Evolutionary conservation across 2,113 vertebrate genomes (phyloP).

Genomic region (Setophaga coronata): DNA sequence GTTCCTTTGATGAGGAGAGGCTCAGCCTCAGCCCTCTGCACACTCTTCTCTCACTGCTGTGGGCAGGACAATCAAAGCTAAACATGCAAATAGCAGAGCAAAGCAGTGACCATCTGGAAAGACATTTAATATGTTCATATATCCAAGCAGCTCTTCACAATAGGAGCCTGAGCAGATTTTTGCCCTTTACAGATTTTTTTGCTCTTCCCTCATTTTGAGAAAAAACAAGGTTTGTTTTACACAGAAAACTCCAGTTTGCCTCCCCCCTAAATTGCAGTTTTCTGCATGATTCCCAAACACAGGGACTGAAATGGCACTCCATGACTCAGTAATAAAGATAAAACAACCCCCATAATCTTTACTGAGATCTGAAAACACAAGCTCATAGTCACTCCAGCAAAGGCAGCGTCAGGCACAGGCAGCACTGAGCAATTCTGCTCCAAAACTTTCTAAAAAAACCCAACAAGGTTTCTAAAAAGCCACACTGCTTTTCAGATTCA

Average conservation of each 20-base stretch:
- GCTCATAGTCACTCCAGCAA: neutral
- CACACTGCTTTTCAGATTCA: neutral
- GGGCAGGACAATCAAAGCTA: neutral
- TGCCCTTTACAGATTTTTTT: neutral
- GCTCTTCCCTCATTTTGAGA: neutral
- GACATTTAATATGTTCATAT: neutral
- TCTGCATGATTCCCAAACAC: neutral
- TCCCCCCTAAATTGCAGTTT: accelerated
- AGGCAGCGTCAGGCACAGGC: neutral
- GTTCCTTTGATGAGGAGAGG: neutral
- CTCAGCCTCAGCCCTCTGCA: neutral
- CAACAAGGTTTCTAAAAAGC: neutral
- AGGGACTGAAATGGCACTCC: neutral
- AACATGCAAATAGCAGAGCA: neutral
- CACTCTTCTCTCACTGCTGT: neutral
- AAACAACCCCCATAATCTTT: neutral
- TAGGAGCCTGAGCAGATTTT: neutral
- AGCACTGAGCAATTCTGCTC: neutral
- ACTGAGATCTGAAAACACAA: neutral
- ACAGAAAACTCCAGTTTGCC: neutral
- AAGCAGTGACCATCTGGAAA: neutral
- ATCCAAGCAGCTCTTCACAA: neutral
- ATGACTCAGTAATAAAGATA: neutral
- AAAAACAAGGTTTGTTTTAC: neutral
- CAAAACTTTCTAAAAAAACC: neutral